Base-by-base conservation (phyloP, 2,797 vertebrate genomes). In the Chelmon rostratus region DNA sequence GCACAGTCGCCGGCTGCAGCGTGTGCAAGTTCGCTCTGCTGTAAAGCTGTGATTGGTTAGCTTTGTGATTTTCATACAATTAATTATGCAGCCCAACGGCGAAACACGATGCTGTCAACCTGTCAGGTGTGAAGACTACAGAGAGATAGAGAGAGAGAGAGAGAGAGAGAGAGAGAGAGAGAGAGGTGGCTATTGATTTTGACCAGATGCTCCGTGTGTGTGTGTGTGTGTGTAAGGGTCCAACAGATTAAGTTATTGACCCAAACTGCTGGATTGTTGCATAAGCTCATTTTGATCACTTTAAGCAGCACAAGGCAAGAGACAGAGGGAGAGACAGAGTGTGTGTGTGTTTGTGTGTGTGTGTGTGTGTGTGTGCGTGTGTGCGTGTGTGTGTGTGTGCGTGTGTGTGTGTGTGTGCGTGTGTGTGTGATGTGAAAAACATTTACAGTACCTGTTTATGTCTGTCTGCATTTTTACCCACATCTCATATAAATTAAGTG, bases 161-260 rank as follows among this genome's bases (percentile, higher is more conserved):
- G 2, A 40, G 11, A 49, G 2, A 44, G 23, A 31, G n/a, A 21
- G 23, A n/a, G 25, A 11, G 15, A 40, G 2, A 40, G 11, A 49
- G 2, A 44, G 23, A 31, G n/a, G 37, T 16, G 2, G 33, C 28
- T 74, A 80, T 78, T 42, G 76, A 78, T 77, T 68, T 54, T 69
- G 1, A 19, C 52, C 53, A 79, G 63, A 74, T 59, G 66, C 47
- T 59, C 10, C 58, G 68, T 54, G 74, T 52, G 70, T 49, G 59
- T 52, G 50, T 44, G 44, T 44, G 76, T 40, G 59, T 47, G 47
- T 40, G 61, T 33, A 21, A 1, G 37, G 52, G 49, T 49, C 25
- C n/a, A 53, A 68, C 40, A 54, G 53, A 68, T 53, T 42, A 61
- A 64, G 38, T 50, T 69, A 84, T 75, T 76, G 68, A 83, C 35